Conservation (phyloP, 2,113 vertebrate species). For the Campylorhamphus procurvoides region DNA sequence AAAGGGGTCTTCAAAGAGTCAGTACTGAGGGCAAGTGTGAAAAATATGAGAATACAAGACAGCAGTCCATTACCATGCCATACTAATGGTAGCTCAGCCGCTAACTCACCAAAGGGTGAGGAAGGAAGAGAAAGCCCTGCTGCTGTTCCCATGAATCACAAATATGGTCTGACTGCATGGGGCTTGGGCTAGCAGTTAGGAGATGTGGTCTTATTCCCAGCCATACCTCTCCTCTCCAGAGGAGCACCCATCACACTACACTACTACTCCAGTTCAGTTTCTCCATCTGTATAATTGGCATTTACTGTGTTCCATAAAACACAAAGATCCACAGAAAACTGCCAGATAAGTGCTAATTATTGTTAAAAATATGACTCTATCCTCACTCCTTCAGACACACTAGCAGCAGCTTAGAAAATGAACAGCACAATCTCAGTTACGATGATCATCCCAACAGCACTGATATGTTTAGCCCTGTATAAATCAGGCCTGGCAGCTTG, state of each 20-base stretch:
- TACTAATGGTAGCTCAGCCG: not conserved
- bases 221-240: not conserved
- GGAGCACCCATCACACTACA: not conserved
- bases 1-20: not conserved
- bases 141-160: not conserved
- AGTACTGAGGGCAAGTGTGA: not conserved
- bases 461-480: slow-evolving; percentile 21
- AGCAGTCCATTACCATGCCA: not conserved
- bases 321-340: slow-evolving; percentile 18
- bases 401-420: slow-evolving; percentile 12
- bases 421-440: not conserved
- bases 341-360: slow-evolving; percentile 25
- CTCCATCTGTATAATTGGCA: not conserved
- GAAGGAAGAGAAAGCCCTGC: not conserved
- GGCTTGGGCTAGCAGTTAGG: not conserved
- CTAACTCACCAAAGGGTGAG: not conserved
- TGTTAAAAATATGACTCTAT: slow-evolving; percentile 25
- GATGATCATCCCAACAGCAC: slow-evolving; percentile 26
- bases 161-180: not conserved
- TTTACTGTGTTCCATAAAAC: not conserved
- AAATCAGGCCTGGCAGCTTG: slow-evolving; percentile 56
- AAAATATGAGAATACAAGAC: not conserved
- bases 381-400: not conserved
- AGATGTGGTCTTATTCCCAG: not conserved
- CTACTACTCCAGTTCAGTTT: not conserved